Conservation (phyloP, 2,797 vertebrate species). For the Gallinago stenura region DNA sequence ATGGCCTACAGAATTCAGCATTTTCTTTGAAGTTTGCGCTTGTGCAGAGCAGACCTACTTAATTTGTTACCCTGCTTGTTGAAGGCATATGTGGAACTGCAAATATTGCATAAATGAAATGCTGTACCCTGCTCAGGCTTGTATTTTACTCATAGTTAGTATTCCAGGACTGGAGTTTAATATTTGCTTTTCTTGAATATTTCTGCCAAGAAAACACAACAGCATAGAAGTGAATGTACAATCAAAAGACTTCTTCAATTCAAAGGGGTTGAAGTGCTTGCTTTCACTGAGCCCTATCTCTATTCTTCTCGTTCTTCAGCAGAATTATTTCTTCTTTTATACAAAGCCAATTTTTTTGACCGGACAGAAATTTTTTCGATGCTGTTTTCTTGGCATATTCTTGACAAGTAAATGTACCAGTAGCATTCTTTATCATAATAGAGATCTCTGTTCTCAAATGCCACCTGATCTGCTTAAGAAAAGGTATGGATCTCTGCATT, state of each 20-base stretch:
- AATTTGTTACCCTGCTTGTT: neutral
- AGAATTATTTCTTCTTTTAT: neutral
- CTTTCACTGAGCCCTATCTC: neutral
- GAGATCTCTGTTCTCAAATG: neutral
- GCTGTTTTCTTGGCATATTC: neutral
- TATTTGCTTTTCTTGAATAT: neutral
- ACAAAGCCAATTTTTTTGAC: neutral
- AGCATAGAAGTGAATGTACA: neutral
- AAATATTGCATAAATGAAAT: slow-evolving; percentile 6
- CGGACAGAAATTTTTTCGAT: neutral
- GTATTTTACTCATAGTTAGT: neutral
- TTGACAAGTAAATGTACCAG: neutral
- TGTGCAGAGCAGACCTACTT: neutral
- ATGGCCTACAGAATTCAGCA: neutral
- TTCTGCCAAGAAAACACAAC: neutral
- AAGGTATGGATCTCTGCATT: neutral
- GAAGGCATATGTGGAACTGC: neutral
- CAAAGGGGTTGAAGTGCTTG: neutral
- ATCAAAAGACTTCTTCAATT: neutral
- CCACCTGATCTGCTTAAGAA: neutral
- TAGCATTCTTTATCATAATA: neutral
- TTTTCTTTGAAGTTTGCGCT: neutral
- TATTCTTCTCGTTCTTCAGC: neutral
- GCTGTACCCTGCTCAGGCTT: neutral
- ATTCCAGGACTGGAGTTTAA: neutral